Evolutionary conservation across 64 coral and sea anemone species (phyloP), one percentile per base, ranked within the genome.

Genomic region (Orbicella faveolata): DNA sequence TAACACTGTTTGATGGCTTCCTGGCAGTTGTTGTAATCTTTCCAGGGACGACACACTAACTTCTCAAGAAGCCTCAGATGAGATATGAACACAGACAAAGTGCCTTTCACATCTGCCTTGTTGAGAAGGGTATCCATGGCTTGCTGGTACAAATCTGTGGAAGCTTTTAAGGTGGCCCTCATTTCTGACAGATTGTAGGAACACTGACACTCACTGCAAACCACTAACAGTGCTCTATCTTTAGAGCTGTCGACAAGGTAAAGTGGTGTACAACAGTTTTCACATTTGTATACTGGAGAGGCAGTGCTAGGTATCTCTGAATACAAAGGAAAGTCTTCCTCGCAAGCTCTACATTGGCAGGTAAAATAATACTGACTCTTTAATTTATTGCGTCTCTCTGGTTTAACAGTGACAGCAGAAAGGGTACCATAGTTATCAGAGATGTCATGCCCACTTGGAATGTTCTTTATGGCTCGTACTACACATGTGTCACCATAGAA

Each of bases 1-100:
- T 99, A 99, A 51, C 97, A 95, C 66, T 99, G 97, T 74, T 96
- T 99, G 55, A 99, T 89, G 4, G 81, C 88, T 63, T 99, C 94
- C 36, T 99, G 94, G 23, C 93, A 95, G 33, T 88, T 93, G 80
- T 99, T 99, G 10, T 96, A 95, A 39, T 92, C 97, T 76, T 93
- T 89, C 94, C 97, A 96, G 0, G 97, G 97, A 51, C 44, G 73
- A 74, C 88, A 84, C 37, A 99, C 91, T 20, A 89, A 88, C 16
- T 93, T 63, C 75, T 99, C 94, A 36, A 99, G 61, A 6, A 90
- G 51, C 17, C 90, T 87, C 12, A 99, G 79, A 64, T 95, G 89
- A 25, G 79, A 76, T 52, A 77, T 59, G 34, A 99, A 77, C 70
- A 74, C 74, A 39, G 91, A 85, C 23, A 99, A 80, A 9, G 91